Evolutionary conservation across 2,797 vertebrate genomes (phyloP).

Genomic region (Gallinago solitaria): DNA sequence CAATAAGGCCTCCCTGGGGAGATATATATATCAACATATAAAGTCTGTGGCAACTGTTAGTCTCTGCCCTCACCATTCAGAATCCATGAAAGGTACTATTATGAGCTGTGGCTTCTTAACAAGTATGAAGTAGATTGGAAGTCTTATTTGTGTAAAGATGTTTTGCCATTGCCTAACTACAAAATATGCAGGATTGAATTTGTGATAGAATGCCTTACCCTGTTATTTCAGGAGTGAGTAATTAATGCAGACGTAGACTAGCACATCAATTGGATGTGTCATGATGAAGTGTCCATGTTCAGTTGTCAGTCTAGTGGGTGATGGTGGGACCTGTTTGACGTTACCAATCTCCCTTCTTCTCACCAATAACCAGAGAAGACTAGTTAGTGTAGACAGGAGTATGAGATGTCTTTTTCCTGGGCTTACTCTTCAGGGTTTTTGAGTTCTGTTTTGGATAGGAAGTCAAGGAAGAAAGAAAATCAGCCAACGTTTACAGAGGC

Average conservation of each 20-base stretch:
- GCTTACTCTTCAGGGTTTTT: neutral
- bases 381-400: neutral
- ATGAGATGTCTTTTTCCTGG: neutral
- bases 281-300: neutral
- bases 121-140: neutral
- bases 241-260: neutral
- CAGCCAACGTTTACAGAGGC: neutral
- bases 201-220: neutral
- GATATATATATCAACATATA: neutral
- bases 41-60: neutral
- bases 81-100: neutral
- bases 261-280: neutral
- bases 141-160: neutral
- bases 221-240: neutral
- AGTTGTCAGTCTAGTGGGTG: neutral
- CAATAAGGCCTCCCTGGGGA: neutral
- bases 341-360: neutral
- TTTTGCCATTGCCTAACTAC: neutral
- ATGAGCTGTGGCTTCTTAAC: neutral
- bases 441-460: neutral
- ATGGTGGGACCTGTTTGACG: neutral
- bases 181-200: neutral
- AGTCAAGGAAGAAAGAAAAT: neutral
- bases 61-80: neutral
- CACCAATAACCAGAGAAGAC: neutral